Conservation (phyloP, 2,797 vertebrate species). For the Lerista edwardsae region DNA sequence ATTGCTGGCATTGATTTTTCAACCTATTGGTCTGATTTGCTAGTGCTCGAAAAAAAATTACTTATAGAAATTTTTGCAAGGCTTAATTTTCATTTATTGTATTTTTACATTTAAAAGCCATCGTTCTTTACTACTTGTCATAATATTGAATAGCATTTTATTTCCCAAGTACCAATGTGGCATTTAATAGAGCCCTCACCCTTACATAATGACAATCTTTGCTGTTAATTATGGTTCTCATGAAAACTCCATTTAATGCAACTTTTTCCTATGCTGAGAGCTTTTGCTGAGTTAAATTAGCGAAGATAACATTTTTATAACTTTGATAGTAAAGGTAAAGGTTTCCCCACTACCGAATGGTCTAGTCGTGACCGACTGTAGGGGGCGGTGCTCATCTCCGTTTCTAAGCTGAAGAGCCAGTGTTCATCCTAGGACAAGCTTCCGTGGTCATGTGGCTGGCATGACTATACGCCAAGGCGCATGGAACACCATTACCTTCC, state of each 20-base stretch:
- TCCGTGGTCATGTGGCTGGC: no score
- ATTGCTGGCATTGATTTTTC: neutral
- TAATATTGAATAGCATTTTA: conserved; percentile 1
- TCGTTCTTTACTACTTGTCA: neutral
- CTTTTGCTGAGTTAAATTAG: no score
- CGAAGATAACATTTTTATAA: neutral
- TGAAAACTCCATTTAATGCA: conserved; percentile 12
- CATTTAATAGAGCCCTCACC: conserved; percentile 20
- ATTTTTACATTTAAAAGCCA: neutral
- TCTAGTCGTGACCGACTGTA: no score
- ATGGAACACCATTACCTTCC: no score
- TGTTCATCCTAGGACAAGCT: no score
- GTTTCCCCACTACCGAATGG: no score
- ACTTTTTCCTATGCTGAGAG: neutral
- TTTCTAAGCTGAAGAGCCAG: no score
- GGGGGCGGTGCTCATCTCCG: no score
- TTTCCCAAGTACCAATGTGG: conserved; percentile 5
- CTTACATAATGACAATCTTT: conserved; percentile 19
- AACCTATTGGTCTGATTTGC: neutral
- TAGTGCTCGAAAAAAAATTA: neutral
- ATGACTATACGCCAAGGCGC: no score
- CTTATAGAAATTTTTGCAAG: neutral
- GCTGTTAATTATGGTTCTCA: neutral
- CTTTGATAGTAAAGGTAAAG: no score
- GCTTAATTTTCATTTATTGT: neutral